phyloP scores from a whole-genome alignment of 2,888 invertebrate genomes.

The Imbricaverruca yamaguchii region DNA sequence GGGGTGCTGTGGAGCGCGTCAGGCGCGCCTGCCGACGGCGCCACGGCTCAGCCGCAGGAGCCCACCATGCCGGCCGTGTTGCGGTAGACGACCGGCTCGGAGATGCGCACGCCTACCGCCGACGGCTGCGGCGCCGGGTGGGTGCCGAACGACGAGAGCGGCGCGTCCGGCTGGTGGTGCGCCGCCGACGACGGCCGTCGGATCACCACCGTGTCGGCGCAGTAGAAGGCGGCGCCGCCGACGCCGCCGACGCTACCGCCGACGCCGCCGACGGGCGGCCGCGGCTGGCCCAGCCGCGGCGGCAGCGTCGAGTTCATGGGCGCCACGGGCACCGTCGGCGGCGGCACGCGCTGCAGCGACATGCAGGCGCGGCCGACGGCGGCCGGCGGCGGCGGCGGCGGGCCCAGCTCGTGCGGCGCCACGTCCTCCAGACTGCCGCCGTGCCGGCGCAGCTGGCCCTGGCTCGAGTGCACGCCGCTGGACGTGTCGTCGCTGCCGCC shows the following conservation, averaged over 20 bases:
- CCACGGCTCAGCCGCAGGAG: not conserved
- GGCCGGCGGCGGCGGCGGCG: not conserved
- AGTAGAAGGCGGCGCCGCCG: not conserved
- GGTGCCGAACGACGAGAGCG: not conserved
- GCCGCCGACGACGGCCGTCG: not conserved
- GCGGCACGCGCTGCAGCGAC: constrained; percentile 15
- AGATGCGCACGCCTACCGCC: not conserved
- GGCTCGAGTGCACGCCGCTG: not conserved
- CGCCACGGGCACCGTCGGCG: not conserved
- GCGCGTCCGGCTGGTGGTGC: not conserved
- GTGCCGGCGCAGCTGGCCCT: not conserved
- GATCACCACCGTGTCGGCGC: constrained; percentile 15
- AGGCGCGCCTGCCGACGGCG: too few species aligned
- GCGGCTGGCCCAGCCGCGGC: constrained; percentile 2
- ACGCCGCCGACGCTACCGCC: not conserved
- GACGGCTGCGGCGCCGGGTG: constrained; percentile 18
- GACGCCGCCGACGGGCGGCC: not conserved
- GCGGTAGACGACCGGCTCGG: not conserved
- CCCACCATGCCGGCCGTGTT: constrained; percentile 5
- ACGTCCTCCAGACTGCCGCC: too few species aligned
- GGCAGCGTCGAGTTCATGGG: not conserved
- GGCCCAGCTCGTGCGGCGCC: too few species aligned
- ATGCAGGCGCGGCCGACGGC: not conserved
- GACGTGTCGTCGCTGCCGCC: not conserved
- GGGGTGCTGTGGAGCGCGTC: too few species aligned